phyloP scores from a whole-genome alignment of 2,797 vertebrate species.

The Oophaga sylvatica region DNA sequence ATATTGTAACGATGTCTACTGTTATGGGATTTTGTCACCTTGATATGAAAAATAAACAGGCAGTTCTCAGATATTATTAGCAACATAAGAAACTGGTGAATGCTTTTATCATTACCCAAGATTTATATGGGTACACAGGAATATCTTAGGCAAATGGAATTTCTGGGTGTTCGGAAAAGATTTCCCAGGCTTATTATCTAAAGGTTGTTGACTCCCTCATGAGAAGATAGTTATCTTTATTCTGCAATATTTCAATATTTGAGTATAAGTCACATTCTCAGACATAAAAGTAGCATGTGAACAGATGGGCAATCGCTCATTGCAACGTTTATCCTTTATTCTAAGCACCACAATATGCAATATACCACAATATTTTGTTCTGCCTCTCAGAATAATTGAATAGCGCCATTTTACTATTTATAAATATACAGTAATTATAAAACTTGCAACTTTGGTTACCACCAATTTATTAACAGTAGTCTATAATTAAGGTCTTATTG shows the following conservation, averaged over 20 bases:
- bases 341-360: not conserved
- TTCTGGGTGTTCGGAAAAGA: constrained; percentile 15
- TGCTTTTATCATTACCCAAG: not conserved
- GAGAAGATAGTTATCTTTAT: constrained; percentile 13
- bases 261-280: constrained; percentile 23
- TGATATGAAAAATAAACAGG: too few species aligned
- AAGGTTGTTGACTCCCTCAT: constrained; percentile 5
- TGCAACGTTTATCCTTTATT: constrained; percentile 9
- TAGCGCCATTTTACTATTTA: too few species aligned
- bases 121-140: constrained; percentile 23
- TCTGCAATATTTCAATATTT: constrained; percentile 23
- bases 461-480: too few species aligned
- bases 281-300: constrained; percentile 17
- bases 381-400: not conserved
- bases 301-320: not conserved
- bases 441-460: too few species aligned
- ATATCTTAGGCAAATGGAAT: constrained; percentile 15
- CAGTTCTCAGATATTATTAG: not conserved
- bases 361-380: not conserved
- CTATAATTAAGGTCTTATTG: too few species aligned
- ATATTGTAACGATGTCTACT: too few species aligned
- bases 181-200: constrained; percentile 37
- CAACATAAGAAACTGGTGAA: not conserved
- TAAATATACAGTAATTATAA: too few species aligned
- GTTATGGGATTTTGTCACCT: too few species aligned